phyloP scores from a whole-genome alignment of 2,797 vertebrate genomes.

The Pseudochromis fuscus region DNA sequence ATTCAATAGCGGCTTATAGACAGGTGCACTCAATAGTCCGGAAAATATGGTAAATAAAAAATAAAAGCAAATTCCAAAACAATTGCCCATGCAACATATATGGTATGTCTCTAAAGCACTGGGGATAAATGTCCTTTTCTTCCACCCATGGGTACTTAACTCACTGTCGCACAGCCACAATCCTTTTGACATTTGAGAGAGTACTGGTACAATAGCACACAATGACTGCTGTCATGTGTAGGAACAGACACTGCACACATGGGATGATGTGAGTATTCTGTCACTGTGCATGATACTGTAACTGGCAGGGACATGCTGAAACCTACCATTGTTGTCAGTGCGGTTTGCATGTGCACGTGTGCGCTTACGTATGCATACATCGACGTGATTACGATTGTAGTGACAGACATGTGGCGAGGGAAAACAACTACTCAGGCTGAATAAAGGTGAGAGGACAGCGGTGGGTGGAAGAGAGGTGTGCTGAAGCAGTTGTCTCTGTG shows the following conservation, averaged over 20 bases:
- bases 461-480: constrained; percentile 46
- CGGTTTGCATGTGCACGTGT: constrained; percentile 14
- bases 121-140: constrained; percentile 24
- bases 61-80: too few species aligned
- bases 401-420: constrained; percentile 34
- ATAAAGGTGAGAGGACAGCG: constrained; percentile 47
- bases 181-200: constrained; percentile 66
- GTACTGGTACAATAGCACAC: constrained; percentile 47
- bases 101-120: constrained; percentile 14
- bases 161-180: constrained; percentile 44
- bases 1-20: too few species aligned
- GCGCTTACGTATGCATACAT: constrained; percentile 17
- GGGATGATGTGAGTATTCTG: constrained; percentile 32
- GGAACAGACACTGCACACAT: constrained; percentile 52
- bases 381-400: constrained; percentile 19
- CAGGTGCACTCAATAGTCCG: too few species aligned
- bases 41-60: too few species aligned
- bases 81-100: not conserved
- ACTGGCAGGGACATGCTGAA: constrained; percentile 48
- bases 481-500: constrained; percentile 43
- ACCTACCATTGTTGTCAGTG: constrained; percentile 28
- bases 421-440: constrained; percentile 26
- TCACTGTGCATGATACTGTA: constrained; percentile 25
- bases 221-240: constrained; percentile 59
- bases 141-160: constrained; percentile 43